Evolutionary conservation across 2,888 invertebrate genomes (phyloP).

Genomic region (Sinodicranocentrus sp.): DNA sequence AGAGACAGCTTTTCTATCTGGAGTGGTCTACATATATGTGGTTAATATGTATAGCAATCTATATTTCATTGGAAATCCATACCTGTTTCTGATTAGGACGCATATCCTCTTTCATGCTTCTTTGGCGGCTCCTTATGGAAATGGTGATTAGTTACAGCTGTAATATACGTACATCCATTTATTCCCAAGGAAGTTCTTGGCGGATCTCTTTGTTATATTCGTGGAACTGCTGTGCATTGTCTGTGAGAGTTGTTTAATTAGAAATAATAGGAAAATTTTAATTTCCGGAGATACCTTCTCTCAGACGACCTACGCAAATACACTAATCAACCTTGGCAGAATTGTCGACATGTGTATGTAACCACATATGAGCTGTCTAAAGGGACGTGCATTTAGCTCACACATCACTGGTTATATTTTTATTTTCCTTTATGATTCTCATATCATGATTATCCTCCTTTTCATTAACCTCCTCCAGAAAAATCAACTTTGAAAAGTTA

Average conservation of each 20-base stretch:
- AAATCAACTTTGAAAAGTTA: slow-evolving; percentile 57
- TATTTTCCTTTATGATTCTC: background rate
- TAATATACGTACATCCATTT: too few species aligned
- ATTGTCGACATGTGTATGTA: background rate
- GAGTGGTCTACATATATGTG: too few species aligned
- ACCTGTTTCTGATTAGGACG: background rate
- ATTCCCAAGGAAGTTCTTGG: too few species aligned
- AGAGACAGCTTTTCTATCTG: too few species aligned
- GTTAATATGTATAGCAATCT: too few species aligned
- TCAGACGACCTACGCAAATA: too few species aligned
- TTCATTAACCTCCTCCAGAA: slow-evolving; percentile 47
- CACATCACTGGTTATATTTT: background rate
- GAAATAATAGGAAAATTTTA: too few species aligned
- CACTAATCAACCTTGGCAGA: background rate
- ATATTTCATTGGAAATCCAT: background rate
- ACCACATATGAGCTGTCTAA: background rate
- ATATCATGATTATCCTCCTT: background rate
- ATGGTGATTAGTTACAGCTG: background rate
- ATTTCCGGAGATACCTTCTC: too few species aligned
- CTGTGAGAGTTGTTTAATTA: too few species aligned
- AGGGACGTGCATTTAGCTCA: too few species aligned
- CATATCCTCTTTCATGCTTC: background rate
- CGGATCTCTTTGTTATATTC: too few species aligned
- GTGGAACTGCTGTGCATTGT: too few species aligned
- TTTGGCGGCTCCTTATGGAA: slow-evolving; percentile 26